Evolutionary conservation across 1,140 invertebrate genomes (phyloP).

Genomic region (Drosophila setifemur): DNA sequence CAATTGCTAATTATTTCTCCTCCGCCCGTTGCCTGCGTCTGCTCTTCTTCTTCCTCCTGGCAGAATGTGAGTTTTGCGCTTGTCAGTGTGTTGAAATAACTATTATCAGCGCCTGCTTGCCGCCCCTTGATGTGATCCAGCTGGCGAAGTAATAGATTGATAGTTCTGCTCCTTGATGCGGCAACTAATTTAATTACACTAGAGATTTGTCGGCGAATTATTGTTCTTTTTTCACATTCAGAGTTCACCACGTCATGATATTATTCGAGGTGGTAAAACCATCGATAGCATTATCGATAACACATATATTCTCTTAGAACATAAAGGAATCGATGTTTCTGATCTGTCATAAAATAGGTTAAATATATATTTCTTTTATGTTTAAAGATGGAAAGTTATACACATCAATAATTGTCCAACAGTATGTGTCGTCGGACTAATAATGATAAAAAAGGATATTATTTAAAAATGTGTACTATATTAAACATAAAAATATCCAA

Average conservation of each 20-base stretch:
- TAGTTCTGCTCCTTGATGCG: slow-evolving; percentile 1
- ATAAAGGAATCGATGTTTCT: too few relatives aligned
- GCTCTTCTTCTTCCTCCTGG: slow-evolving; percentile 18
- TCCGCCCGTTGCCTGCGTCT: slow-evolving; percentile 2
- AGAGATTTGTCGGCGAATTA: slow-evolving; percentile 73
- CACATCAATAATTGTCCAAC: too few relatives aligned
- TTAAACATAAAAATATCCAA: too few relatives aligned
- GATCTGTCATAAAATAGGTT: too few relatives aligned
- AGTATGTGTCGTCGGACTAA: too few relatives aligned
- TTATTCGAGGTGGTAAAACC: not conserved
- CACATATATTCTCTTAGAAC: too few relatives aligned
- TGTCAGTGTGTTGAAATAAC: slow-evolving; percentile 6
- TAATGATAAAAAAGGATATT: not conserved
- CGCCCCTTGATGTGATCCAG: not conserved
- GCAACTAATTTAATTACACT: slow-evolving; percentile 61
- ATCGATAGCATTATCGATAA: too few relatives aligned
- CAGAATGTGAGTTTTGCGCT: slow-evolving; percentile 8
- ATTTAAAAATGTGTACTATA: too few relatives aligned
- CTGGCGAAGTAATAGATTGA: not conserved
- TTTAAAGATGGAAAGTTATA: too few relatives aligned
- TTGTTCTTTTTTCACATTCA: slow-evolving; percentile 70
- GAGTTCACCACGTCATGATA: slow-evolving; percentile 72
- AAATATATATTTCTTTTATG: too few relatives aligned
- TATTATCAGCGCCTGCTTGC: slow-evolving; percentile 15
- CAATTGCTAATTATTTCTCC: slow-evolving; percentile 56